Evolutionary conservation across 2,797 vertebrate species (phyloP).

Genomic region (Acanthurus tractus): DNA sequence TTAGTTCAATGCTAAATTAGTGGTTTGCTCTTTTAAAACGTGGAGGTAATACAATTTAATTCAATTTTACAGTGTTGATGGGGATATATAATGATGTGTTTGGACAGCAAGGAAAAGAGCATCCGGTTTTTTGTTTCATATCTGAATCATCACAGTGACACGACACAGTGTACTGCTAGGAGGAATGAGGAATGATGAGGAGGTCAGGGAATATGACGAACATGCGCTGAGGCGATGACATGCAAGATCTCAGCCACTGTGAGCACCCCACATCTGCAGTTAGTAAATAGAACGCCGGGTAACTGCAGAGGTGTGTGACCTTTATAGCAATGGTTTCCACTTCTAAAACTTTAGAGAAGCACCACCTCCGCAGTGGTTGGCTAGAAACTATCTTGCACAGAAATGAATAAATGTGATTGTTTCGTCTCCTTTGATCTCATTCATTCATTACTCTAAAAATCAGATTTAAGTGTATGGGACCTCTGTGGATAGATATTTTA

Average conservation of each 20-base stretch:
- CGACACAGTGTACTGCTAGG: background rate
- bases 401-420: background rate
- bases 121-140: conserved; percentile 9
- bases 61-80: background rate
- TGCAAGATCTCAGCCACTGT: conserved; percentile 7
- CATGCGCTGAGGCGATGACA: conserved; percentile 4
- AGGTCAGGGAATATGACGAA: background rate
- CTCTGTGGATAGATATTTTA: background rate
- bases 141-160: conserved; percentile 1
- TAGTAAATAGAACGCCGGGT: background rate
- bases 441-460: background rate
- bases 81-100: background rate
- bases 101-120: background rate
- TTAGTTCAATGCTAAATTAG: background rate
- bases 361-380: background rate
- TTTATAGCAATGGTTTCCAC: background rate
- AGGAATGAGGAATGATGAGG: background rate
- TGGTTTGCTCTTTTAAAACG: background rate
- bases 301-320: conserved; percentile 7
- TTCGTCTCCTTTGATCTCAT: background rate
- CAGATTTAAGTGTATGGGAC: background rate
- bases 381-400: background rate
- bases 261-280: background rate
- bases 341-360: background rate
- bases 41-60: background rate